Percentiles rank a stretch among this genome's conserved stretches.
Evolutionary conservation across 2,888 invertebrate species (phyloP).

Genomic region (Melipona beecheii): DNA sequence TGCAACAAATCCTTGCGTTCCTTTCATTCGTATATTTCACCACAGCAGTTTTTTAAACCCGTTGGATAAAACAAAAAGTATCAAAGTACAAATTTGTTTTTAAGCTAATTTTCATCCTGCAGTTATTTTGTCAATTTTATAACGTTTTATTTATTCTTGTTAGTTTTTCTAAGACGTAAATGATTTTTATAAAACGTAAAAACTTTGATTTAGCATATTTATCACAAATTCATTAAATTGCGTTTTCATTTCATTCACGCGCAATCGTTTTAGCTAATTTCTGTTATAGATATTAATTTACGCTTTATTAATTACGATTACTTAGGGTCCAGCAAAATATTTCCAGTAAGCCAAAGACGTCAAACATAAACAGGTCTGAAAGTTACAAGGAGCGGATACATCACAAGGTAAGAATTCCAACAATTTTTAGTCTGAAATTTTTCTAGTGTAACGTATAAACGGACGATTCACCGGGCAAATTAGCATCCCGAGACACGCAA

Average conservation of each 20-base stretch:
- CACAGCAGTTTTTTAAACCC: not conserved
- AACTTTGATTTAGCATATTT: not conserved
- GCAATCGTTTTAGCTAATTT: slow-evolving; percentile 31
- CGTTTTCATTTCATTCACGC: slow-evolving; percentile 25
- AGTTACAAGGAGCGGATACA: slow-evolving; percentile 89
- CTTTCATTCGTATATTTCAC: not conserved
- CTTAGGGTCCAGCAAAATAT: slow-evolving; percentile 83
- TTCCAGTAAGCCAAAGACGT: slow-evolving; percentile 84
- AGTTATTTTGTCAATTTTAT: not conserved
- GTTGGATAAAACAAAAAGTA: not conserved
- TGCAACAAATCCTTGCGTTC: not conserved
- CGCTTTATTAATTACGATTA: slow-evolving; percentile 66
- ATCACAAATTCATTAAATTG: not conserved
- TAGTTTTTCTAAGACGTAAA: not conserved
- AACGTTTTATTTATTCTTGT: not conserved
- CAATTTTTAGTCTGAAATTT: not conserved
- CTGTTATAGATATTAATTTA: slow-evolving; percentile 67
- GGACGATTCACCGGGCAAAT: slow-evolving; percentile 11
- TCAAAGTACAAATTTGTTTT: not conserved
- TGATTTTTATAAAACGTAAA: not conserved
- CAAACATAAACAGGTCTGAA: slow-evolving; percentile 88
- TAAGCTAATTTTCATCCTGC: not conserved
- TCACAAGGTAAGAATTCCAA: slow-evolving; percentile 82
- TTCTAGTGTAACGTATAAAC: not conserved
- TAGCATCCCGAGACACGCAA: slow-evolving; percentile 1